Evolutionary conservation across 2,888 invertebrate genomes (phyloP).

Genomic region (Lasioglossum leucozonium): DNA sequence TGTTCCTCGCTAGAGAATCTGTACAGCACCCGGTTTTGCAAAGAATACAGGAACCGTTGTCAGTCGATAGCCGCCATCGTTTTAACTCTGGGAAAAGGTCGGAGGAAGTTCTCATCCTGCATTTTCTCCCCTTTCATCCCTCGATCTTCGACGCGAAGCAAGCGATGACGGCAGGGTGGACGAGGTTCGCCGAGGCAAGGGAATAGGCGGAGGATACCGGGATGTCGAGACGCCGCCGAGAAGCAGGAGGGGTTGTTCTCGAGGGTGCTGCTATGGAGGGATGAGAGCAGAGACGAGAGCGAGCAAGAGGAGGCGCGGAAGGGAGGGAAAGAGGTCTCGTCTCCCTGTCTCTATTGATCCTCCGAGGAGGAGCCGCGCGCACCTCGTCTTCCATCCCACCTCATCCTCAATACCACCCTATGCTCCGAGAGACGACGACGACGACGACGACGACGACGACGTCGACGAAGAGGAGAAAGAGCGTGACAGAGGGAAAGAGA

Average conservation of each 20-base stretch:
- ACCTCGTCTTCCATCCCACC: slow-evolving; percentile 81
- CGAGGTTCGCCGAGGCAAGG: slow-evolving; percentile 52
- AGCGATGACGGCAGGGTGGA: slow-evolving; percentile 21
- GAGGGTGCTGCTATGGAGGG: slow-evolving; percentile 66
- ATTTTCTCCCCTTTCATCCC: slow-evolving; percentile 49
- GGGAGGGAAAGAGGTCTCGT: slow-evolving; percentile 83
- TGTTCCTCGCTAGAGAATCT: background rate
- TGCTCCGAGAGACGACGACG: slow-evolving; percentile 63
- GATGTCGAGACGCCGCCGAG: slow-evolving; percentile 67
- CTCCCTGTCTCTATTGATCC: slow-evolving; percentile 85
- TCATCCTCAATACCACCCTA: slow-evolving; percentile 77
- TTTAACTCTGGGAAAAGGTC: background rate
- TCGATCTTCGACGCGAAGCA: slow-evolving; percentile 27
- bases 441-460: slow-evolving; percentile 48
- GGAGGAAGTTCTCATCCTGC: slow-evolving; percentile 45
- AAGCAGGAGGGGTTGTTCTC: slow-evolving; percentile 62
- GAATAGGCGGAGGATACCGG: slow-evolving; percentile 69
- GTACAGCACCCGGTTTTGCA: too few relatives aligned
- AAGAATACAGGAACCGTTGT: background rate
- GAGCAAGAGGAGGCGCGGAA: slow-evolving; percentile 52
- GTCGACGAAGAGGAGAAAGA: slow-evolving; percentile 38
- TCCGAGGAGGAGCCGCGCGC: slow-evolving; percentile 84
- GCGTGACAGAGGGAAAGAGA: slow-evolving; percentile 52
- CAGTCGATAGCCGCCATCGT: background rate
- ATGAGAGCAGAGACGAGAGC: slow-evolving; percentile 66